Evolutionary conservation across 2,797 vertebrate genomes (phyloP).

Genomic region (Rhodeus uyekii): DNA sequence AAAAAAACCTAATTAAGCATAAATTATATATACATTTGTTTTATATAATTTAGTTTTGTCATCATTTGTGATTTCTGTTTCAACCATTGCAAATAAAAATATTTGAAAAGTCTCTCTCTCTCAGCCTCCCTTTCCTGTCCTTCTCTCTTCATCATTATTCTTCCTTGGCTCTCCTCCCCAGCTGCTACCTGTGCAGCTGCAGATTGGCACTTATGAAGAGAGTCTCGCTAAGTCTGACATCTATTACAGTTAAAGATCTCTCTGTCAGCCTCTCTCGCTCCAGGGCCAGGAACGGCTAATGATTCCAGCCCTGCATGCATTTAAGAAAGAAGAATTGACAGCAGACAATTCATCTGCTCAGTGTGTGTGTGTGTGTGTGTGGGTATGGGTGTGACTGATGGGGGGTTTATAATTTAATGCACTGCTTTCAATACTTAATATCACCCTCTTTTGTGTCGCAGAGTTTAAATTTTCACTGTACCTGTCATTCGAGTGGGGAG

Average conservation of each 20-base stretch:
- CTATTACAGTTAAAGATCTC: conserved; percentile 72
- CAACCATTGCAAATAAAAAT: no score
- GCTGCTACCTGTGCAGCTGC: conserved; percentile 54
- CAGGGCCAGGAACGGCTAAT: conserved; percentile 68
- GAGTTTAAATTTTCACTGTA: conserved; percentile 74
- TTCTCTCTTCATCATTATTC: conserved; percentile 46
- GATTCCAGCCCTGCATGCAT: conserved; percentile 65
- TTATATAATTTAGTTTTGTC: no score
- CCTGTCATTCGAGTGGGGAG: conserved; percentile 69
- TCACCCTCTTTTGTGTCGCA: conserved; percentile 69
- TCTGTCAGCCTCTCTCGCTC: conserved; percentile 62
- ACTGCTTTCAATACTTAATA: conserved; percentile 69
- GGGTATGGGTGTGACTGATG: conserved; percentile 35
- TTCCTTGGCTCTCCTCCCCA: conserved; percentile 42
- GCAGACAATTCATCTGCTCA: conserved; percentile 63
- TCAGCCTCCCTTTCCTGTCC: conserved; percentile 28
- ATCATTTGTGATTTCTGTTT: no score
- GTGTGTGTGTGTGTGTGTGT: conserved; percentile 20
- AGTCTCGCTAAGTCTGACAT: conserved; percentile 68
- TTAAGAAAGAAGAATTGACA: conserved; percentile 64
- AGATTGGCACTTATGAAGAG: conserved; percentile 66
- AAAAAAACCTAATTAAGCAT: no score
- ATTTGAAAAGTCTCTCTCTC: no score
- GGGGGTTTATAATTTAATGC: conserved; percentile 66
- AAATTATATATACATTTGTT: no score